Base-by-base conservation (phyloP, 2,797 vertebrate genomes). In the Myotis findleyi region DNA sequence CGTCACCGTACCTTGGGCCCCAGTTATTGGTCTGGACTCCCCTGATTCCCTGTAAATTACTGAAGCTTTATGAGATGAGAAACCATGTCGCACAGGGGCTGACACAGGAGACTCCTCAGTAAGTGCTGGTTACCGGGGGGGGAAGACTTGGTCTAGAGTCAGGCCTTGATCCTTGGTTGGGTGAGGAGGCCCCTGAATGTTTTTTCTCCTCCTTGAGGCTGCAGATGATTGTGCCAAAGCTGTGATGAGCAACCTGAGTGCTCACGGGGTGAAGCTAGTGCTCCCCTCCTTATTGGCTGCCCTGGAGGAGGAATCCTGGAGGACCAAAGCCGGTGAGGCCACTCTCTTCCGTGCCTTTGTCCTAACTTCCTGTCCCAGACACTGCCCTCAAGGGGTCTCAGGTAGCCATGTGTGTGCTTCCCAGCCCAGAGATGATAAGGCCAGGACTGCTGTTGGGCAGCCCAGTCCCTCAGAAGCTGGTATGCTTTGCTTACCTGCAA, bases 181-280 rank as follows among this genome's bases (percentile, higher is more conserved):
- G 11, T 0, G 1, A 69, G 88, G 79, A 80, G 93, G 73, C 73
- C 86, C 95, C 92, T 97, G 95, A 98, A 76, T 25, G 33, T 91
- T 95, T 91, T 97, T 30, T 98, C 87, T 97, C 96, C 86, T 95
- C 93, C 94, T 98, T 93, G 97, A 99, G 99, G 99, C 99, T 96
- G 99, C 99, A 98, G 99, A 99, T 97, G 99, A 99, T 97, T 99
- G 99, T 98, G 99, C 99, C 97, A 99, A 99, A 97, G 99, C 99
- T 2, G 99, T 99, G 97, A 99, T 99, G 99, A 99, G 99, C 97
- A 99, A 99, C 98, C 98, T 99, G 96, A 99, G 99, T 93, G 99
- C 99, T 97, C 99, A 99, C 0, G 99, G 99, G 0, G 99, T 99
- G 96, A 99, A 99, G 98, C 98, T 99, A 97, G 99, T 99, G 86